These are phyloP conservation scores for Neodiprion lecontei DNA, from an alignment of 1,140 invertebrate genomes.

Conservation along the genomic window DNA sequence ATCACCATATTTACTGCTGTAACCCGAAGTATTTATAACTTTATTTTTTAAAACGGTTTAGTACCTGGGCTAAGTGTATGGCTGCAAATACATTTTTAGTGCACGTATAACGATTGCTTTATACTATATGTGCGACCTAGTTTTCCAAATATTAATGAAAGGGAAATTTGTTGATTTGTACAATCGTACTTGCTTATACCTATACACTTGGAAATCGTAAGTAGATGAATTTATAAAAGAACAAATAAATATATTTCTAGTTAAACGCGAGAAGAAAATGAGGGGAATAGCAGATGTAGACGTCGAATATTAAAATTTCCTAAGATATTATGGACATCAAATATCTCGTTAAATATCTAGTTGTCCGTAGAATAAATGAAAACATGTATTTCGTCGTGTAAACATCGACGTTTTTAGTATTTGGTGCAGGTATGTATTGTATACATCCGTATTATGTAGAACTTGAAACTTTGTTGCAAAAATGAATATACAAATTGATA, in stretches of 20 bases:
- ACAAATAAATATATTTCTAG: background rate
- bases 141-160: background rate
- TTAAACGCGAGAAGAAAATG: background rate
- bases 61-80: background rate
- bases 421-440: too few species aligned
- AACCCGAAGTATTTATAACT: background rate
- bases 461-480: too few species aligned
- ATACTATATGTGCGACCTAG: background rate
- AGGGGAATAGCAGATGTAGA: background rate
- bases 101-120: background rate
- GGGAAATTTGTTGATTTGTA: background rate
- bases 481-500: too few species aligned
- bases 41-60: background rate
- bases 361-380: constrained; percentile 3
- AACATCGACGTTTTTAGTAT: too few species aligned
- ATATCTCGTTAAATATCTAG: background rate
- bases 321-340: background rate
- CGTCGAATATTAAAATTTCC: background rate
- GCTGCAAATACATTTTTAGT: background rate
- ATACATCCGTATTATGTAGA: too few species aligned
- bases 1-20: background rate
- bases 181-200: background rate
- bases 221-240: background rate
- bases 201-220: background rate
- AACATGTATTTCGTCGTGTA: background rate